Percentiles rank a stretch among this genome's conserved stretches.
phyloP scores from a whole-genome alignment of 2,113 vertebrate species.

The Chrysemys picta region DNA sequence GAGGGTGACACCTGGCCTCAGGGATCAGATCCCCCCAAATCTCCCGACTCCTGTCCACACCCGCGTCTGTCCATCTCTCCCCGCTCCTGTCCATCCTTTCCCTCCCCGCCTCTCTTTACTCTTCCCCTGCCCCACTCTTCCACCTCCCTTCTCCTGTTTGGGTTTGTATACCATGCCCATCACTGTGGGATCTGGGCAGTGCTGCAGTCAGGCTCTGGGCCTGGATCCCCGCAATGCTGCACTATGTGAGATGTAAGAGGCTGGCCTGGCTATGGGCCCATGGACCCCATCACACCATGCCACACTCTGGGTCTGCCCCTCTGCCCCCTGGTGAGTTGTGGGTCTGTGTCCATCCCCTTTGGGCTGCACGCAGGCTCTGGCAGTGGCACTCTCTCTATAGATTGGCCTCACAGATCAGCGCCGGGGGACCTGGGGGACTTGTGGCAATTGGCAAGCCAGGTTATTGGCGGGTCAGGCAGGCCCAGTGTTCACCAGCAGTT shows the following conservation, averaged over 20 bases:
- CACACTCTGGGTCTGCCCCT: background rate
- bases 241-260: background rate
- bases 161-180: background rate
- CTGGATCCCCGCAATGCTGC: background rate
- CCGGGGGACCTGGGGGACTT: fast-evolving
- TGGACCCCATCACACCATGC: background rate
- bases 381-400: background rate
- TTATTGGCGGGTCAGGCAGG: background rate
- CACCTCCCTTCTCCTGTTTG: too few relatives aligned
- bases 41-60: background rate
- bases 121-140: background rate
- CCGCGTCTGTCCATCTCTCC: background rate
- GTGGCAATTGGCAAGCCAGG: background rate
- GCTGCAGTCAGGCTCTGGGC: background rate
- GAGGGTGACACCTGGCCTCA: background rate
- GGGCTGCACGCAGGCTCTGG: background rate
- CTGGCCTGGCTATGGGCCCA: background rate
- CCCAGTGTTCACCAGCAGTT: background rate
- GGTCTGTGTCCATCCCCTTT: background rate
- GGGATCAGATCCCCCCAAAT: background rate
- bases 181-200: background rate
- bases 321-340: background rate
- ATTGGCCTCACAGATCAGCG: background rate
- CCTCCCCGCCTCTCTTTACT: background rate
- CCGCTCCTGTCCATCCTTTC: slow-evolving; percentile 57